Evolutionary conservation across 2,888 invertebrate species (phyloP).

Genomic region (Isoperla grammatica): DNA sequence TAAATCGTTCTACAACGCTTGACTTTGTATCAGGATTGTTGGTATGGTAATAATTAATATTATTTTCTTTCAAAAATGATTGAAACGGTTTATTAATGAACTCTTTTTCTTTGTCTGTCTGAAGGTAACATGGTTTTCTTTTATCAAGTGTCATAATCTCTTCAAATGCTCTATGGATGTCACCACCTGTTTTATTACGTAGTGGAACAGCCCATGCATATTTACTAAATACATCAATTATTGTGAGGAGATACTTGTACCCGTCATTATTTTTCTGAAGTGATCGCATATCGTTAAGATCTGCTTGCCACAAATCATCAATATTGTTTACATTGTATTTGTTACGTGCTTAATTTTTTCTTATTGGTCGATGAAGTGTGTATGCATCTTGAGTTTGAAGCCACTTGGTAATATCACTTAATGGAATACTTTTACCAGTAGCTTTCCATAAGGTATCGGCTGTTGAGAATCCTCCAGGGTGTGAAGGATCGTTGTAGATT

Average conservation of each 20-base stretch:
- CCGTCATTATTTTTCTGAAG: conserved; percentile 5
- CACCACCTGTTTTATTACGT: neutral
- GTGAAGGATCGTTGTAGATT: conserved; percentile 25
- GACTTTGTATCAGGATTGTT: conserved; percentile 37
- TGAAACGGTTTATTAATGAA: conserved; percentile 28
- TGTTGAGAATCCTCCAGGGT: conserved; percentile 15
- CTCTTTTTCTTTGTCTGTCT: conserved; percentile 35
- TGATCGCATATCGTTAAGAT: conserved; percentile 14
- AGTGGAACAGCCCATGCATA: neutral
- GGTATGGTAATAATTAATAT: conserved; percentile 33
- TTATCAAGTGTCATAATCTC: conserved; percentile 28
- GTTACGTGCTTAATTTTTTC: conserved; percentile 24
- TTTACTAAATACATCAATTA: conserved; percentile 6
- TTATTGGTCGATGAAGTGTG: conserved; percentile 23
- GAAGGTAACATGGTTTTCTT: conserved; percentile 24
- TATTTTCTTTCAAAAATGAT: conserved; percentile 26
- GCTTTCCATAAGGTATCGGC: neutral
- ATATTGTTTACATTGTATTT: conserved; percentile 27
- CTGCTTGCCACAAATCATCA: conserved; percentile 29
- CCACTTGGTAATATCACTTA: conserved; percentile 20
- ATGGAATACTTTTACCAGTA: neutral
- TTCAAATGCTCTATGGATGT: conserved; percentile 25
- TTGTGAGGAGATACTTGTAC: neutral
- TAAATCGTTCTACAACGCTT: conserved; percentile 37
- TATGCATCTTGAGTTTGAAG: conserved; percentile 28